A percentile compares a stretch with the other conserved stretches of the same genome.
Conservation (phyloP, 2,113 vertebrate species). For the Gobius niger region DNA sequence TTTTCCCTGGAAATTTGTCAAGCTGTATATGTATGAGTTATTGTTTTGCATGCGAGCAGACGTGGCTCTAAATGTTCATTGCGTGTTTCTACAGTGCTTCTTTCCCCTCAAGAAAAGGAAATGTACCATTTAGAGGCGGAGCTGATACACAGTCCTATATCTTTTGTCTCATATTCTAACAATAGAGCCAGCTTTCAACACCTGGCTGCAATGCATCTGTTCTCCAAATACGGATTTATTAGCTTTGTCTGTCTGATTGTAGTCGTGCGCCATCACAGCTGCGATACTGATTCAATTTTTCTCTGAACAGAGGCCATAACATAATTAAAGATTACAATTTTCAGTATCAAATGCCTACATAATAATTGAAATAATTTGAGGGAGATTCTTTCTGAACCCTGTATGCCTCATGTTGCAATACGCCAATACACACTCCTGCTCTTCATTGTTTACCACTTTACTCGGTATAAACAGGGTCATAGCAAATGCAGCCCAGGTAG, state of each 20-base stretch:
- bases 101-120: not conserved
- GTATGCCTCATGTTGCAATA: not conserved
- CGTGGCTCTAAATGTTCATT: constrained; percentile 29
- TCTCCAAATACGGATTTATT: constrained; percentile 1
- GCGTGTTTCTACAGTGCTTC: constrained; percentile 14
- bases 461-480: constrained; percentile 33
- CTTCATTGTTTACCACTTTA: constrained; percentile 22
- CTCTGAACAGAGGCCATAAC: constrained; percentile 15
- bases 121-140: constrained; percentile 7
- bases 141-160: constrained; percentile 1
- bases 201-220: constrained; percentile 1
- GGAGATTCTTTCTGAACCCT: no score
- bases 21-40: constrained; percentile 28
- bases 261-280: constrained; percentile 16
- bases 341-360: no score
- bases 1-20: constrained; percentile 42
- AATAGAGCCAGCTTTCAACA: constrained; percentile 32
- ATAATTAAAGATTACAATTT: no score
- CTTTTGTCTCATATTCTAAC: constrained; percentile 8
- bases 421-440: not conserved
- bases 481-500: constrained; percentile 13
- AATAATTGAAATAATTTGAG: no score
- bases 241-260: constrained; percentile 19
- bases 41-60: constrained; percentile 27
- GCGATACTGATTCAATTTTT: not conserved